These are phyloP conservation scores for Leptopilina drosophilae DNA, from an alignment of 2,888 invertebrate species.

Conservation along the genomic window DNA sequence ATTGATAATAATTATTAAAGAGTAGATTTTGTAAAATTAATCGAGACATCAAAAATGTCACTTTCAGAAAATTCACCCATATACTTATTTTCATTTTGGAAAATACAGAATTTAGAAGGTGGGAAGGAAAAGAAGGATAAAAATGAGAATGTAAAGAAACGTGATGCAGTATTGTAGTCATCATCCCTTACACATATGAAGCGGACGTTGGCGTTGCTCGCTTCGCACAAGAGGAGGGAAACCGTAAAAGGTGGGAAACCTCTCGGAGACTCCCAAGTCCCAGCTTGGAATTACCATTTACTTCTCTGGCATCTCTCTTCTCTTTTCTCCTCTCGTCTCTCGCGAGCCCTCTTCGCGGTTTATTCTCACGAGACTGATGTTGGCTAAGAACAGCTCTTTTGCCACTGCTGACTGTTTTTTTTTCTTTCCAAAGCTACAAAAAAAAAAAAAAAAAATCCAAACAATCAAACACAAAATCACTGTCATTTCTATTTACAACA, in stretches of 20 bases:
- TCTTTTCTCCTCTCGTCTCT: constrained; percentile 56
- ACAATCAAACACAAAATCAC: background rate
- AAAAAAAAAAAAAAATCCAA: background rate
- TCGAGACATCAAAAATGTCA: too few species aligned
- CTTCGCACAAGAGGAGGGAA: constrained; percentile 69
- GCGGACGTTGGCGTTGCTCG: constrained; percentile 51
- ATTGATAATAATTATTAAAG: too few species aligned
- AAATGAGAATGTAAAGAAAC: background rate
- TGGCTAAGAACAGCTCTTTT: constrained; percentile 8
- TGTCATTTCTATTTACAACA: constrained; percentile 10
- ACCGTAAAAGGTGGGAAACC: constrained; percentile 77
- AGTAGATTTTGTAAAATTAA: too few species aligned
- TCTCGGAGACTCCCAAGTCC: constrained; percentile 74
- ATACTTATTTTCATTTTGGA: too few species aligned
- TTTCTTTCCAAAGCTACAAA: background rate
- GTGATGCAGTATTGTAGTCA: constrained; percentile 38
- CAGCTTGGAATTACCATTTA: constrained; percentile 72
- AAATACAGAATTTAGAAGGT: background rate
- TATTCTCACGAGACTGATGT: constrained; percentile 31
- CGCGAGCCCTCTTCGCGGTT: constrained; percentile 22
- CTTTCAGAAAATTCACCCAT: too few species aligned
- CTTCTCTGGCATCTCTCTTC: constrained; percentile 70
- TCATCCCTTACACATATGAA: constrained; percentile 49
- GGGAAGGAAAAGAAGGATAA: background rate
- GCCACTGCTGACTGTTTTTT: background rate